A percentile compares a stretch with the other conserved stretches of the same genome.
phyloP scores from a whole-genome alignment of 1,140 invertebrate genomes.

The Ceratina calcarata region DNA sequence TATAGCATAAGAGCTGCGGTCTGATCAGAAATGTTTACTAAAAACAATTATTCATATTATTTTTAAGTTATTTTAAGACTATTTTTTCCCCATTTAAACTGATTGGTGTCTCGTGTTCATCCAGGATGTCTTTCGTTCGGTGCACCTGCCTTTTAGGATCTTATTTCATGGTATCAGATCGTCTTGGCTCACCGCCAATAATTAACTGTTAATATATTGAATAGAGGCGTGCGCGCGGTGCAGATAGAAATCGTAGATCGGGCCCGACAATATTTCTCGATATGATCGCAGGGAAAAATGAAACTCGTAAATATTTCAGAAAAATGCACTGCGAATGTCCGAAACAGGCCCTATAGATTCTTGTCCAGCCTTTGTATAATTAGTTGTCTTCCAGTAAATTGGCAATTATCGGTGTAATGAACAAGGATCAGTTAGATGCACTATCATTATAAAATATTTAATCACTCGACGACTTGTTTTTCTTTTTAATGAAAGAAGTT shows the following conservation, averaged over 20 bases:
- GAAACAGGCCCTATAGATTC: no score
- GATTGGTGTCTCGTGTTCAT: conserved; percentile 3
- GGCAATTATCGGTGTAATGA: background rate
- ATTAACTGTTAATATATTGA: conserved; percentile 38
- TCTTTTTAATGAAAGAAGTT: no score
- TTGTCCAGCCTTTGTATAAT: background rate
- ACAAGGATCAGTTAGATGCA: background rate
- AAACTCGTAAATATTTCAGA: background rate
- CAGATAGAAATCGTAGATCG: background rate
- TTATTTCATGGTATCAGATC: conserved; percentile 50
- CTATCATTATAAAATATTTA: background rate
- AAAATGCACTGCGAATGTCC: background rate
- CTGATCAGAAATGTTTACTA: no score
- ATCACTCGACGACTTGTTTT: no score
- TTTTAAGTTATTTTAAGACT: background rate
- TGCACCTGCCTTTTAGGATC: conserved; percentile 58
- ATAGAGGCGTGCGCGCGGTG: background rate
- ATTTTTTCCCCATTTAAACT: conserved; percentile 39
- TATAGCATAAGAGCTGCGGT: no score
- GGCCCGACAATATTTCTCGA: background rate
- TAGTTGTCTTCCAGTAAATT: background rate
- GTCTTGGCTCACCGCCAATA: conserved; percentile 24
- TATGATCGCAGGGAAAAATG: background rate
- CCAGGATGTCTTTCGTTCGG: conserved; percentile 39
- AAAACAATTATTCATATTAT: no score